Evolutionary conservation across 2,113 vertebrate genomes (phyloP).

Genomic region (Clupea harengus): DNA sequence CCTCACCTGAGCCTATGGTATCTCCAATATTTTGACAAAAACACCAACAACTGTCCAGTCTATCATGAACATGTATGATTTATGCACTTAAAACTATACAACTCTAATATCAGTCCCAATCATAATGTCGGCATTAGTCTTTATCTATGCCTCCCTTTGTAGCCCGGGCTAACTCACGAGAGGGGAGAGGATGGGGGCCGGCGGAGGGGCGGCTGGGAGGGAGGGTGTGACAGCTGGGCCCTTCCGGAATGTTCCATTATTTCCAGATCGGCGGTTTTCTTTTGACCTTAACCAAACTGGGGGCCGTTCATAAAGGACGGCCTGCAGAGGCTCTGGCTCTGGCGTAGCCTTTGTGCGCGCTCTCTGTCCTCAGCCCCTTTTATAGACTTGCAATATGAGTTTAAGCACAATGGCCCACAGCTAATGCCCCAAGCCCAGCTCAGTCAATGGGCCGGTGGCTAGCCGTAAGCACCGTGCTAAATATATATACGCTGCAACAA

Average conservation of each 20-base stretch:
- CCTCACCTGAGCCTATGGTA: not conserved
- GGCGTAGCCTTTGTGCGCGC: constrained; percentile 55
- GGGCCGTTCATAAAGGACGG: constrained; percentile 58
- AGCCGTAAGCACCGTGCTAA: not conserved
- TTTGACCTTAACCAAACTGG: constrained; percentile 74
- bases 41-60: not conserved
- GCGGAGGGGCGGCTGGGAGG: constrained; percentile 56
- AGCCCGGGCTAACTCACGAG: not conserved
- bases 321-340: constrained; percentile 63
- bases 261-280: constrained; percentile 75
- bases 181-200: not conserved
- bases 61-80: not conserved
- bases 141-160: not conserved
- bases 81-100: not conserved
- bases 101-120: not conserved
- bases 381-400: constrained; percentile 57
- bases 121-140: not conserved
- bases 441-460: not conserved
- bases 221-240: constrained; percentile 49
- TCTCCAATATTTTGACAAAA: not conserved
- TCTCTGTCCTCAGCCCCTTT: constrained; percentile 56
- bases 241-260: constrained; percentile 71
- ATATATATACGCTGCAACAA: not conserved
- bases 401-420: constrained; percentile 58
- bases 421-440: constrained; percentile 50